Conservation (phyloP, 2,113 vertebrate species). For the Pseudonaja textilis region DNA sequence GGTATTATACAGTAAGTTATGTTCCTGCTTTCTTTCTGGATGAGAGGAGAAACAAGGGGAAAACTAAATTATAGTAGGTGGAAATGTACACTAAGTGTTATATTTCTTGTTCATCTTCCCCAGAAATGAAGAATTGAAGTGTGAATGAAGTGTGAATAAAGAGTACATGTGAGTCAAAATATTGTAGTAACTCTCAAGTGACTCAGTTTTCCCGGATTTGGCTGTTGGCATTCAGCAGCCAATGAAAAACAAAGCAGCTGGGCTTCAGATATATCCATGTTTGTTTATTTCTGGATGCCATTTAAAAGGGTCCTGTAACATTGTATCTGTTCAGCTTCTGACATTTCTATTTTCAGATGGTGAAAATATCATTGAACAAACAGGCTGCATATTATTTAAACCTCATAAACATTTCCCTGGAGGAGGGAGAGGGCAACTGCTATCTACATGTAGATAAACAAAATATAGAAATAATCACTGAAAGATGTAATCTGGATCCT, state of each 20-base stretch:
- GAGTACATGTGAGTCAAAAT: constrained; percentile 27
- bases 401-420: constrained; percentile 10
- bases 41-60: neutral
- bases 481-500: neutral
- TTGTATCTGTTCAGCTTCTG: constrained; percentile 27
- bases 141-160: constrained; percentile 28
- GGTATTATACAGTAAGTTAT: neutral
- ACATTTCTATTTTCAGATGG: constrained; percentile 39
- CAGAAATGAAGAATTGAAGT: neutral
- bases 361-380: constrained; percentile 28
- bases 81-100: neutral
- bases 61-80: neutral
- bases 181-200: constrained; percentile 18
- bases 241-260: constrained; percentile 23
- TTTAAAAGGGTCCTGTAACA: constrained; percentile 29
- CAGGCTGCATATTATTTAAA: constrained; percentile 32
- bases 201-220: neutral
- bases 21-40: neutral
- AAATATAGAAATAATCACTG: constrained; percentile 7
- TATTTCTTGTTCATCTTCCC: neutral
- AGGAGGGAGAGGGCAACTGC: neutral
- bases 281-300: constrained; percentile 37
- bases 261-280: constrained; percentile 12
- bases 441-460: constrained; percentile 18
- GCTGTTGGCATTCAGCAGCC: constrained; percentile 16